These are phyloP conservation scores for Pseudocheirus occidentalis DNA, from an alignment of 2,797 vertebrate genomes.

Conservation along the genomic window DNA sequence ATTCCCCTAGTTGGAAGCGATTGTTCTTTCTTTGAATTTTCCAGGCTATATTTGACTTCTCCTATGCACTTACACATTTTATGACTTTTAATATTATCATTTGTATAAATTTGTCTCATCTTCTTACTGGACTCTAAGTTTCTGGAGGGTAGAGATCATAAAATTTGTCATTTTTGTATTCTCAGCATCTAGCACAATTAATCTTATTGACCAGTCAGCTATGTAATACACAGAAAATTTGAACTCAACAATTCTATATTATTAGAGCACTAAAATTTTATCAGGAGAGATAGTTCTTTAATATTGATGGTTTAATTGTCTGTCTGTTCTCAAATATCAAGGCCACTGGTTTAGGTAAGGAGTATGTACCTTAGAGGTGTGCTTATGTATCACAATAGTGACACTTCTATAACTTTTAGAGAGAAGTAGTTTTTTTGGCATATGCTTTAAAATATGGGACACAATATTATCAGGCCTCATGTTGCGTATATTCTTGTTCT, in stretches of 20 bases:
- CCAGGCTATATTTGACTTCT: neutral
- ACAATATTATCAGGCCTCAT: neutral
- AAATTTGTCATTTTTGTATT: neutral
- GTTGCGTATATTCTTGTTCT: neutral
- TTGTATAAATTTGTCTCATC: neutral
- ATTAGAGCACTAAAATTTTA: neutral
- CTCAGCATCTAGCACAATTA: neutral
- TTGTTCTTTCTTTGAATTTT: neutral
- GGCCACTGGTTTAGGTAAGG: neutral
- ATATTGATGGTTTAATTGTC: neutral
- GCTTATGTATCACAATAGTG: neutral
- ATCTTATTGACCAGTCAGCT: neutral
- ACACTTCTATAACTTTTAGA: neutral
- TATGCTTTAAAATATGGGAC: neutral
- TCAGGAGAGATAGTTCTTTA: neutral
- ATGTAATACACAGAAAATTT: neutral
- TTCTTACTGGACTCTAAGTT: neutral
- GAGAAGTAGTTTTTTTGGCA: neutral
- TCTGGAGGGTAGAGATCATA: neutral
- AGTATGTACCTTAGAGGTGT: neutral
- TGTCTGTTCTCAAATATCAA: neutral
- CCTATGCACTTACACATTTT: neutral
- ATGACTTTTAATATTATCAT: neutral
- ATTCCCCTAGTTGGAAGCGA: neutral
- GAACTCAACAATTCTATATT: neutral